Evolutionary conservation across 2,113 vertebrate species (phyloP), one percentile per base, ranked within the genome.

Genomic region (Lates calcarifer): DNA sequence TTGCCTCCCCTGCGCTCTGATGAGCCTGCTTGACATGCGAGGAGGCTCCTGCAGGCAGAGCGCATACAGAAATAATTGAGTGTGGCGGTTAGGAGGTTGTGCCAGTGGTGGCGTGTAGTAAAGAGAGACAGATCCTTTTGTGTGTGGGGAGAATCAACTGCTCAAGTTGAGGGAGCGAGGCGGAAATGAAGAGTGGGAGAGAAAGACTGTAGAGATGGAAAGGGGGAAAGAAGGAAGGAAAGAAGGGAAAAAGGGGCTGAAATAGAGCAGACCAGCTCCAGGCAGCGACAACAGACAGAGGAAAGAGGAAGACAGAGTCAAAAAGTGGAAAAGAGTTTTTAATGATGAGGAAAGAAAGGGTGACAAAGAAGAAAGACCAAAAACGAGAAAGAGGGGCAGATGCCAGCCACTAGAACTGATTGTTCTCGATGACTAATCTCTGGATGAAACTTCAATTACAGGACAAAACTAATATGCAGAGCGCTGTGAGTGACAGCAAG

Each of bases 351-450:
- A 62, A 41, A 56, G 41, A 81, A 58, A 62, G 61, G 53, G 70
- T 13, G 67, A 78, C 61, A 81, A 78, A 86, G 37, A 60, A 83
- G 67, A 56, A 69, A 81, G 64, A 71, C 35, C 57, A 66, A 60
- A 60, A 58, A 78, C 2, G 11, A 74, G 66, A 76, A 81, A 71
- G 78, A 84, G 63, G 77, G 62, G 73, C 78, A 57, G 74, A 74
- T 81, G 83, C 86, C 82, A 86, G 69, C 58, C 71, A 62, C 78
- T 64, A 67, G 82, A 84, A 74, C 77, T 12, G 81, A 79, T 79
- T 88, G 82, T 86, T 85, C 87, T 69, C 51, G 47, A 53, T 81
- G 84, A 89, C 89, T 90, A 89, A 90, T 81, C 86, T 88, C 89
- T 83, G 67, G 85, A 89, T 83, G 53, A 85, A 87, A 84, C 82